Evolutionary conservation across 2,797 vertebrate genomes (phyloP), one percentile per base, ranked within the genome.

Genomic region (Enoplosus armatus): DNA sequence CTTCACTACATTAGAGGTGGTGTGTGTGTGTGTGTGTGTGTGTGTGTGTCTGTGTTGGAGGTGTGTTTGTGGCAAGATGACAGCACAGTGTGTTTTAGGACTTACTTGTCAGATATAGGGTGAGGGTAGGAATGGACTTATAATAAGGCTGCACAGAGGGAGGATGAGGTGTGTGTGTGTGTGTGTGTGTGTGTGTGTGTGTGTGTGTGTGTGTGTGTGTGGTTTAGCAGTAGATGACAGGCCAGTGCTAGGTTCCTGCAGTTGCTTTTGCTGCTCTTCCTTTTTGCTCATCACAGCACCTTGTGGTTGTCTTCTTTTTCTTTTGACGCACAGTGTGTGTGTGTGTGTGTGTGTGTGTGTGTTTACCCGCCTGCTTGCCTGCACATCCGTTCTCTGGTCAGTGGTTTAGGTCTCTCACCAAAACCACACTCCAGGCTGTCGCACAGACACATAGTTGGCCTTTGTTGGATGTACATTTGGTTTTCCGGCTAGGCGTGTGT

Each of bases 1-100:
- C 87, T 87, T 87, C 79, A 79, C 69, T 61, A 43, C 63, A 37
- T 58, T 78, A 61, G 51, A 75, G 75, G 75, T 70, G 68, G 53
- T 69, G 61, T 68, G 59, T 56, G 31, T 26, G 31, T 50, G 70
- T 45, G 51, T 59, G 69, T 62, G 37, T 73, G 75, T 54, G 31
- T 53, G 61, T 55, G 27, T n/a, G 27, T 50, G 64, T 39, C 22
- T 33, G 37, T 56, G 26, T 3, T 71, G 37, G 54, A 35, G 14
- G 51, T 69, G 54, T 80, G 37, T 71, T 12, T 60, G 58, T 8
- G 50, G 64, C n/a, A 73, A 53, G 48, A 68, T 75, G 77, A 75
- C 75, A 75, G 75, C 68, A 2, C 60, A 75, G 74, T 75, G 74
- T 83, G 76, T 62, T 80, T 74, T 39, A 75, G 77, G 53, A 70